Conservation (phyloP, 2,888 invertebrate genomes). For the Cataglyphis rosenhaueri region DNA sequence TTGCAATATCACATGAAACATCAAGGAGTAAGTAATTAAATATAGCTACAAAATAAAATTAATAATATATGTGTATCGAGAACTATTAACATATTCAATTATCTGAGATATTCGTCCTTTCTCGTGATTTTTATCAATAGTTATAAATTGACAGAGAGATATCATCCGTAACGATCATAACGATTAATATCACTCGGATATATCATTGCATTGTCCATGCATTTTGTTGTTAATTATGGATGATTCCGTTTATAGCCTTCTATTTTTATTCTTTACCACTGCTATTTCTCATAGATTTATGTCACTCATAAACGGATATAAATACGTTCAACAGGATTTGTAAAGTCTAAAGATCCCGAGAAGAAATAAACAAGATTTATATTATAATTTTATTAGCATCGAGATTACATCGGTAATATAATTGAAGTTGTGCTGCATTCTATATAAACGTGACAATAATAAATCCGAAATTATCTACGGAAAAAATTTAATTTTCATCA, state of each 20-base stretch:
- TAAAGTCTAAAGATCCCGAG: background rate
- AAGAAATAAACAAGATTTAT: background rate
- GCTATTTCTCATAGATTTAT: constrained; percentile 24
- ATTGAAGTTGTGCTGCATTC: background rate
- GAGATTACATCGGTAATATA: background rate
- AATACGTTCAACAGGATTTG: constrained; percentile 8
- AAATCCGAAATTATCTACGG: background rate
- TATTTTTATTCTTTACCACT: constrained; percentile 16
- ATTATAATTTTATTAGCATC: background rate
- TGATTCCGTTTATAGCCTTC: constrained; percentile 26
- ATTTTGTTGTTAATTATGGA: constrained; percentile 34
- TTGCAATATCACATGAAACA: background rate
- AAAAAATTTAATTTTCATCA: background rate
- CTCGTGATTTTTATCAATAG: background rate
- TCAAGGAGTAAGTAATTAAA: constrained; percentile 50
- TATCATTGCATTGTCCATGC: constrained; percentile 13
- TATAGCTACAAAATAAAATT: constrained; percentile 4
- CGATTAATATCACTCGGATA: background rate
- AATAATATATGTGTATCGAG: background rate
- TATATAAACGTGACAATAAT: background rate
- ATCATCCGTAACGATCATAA: background rate
- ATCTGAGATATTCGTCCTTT: background rate
- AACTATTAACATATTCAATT: background rate
- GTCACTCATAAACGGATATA: constrained; percentile 26
- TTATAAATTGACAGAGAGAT: background rate